Evolutionary conservation across 2,797 vertebrate species (phyloP), one percentile per base, ranked within the genome.

Genomic region (Anableps anableps): DNA sequence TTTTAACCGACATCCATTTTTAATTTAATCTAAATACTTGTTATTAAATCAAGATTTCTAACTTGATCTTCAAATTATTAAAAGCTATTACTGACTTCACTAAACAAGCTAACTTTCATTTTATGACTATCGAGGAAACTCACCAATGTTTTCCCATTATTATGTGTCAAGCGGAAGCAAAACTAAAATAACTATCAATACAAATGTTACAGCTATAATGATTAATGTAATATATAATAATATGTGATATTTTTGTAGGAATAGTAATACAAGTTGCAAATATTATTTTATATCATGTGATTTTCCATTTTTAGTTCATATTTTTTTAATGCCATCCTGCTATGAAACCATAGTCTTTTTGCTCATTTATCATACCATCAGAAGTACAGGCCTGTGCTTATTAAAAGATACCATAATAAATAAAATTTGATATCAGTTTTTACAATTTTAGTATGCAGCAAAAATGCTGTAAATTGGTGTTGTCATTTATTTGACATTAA

Each of bases 381-480:
- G 19, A n/a, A 45, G 38, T 7, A 43, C 26, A 45, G 68, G 26
- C 2, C 1, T 23, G 23, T 71, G 11, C 7, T 29, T 71, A 45
- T 16, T n/a, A n/a, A 43, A 71, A 45, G 2, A 45, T 0, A 1
- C 14, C 11, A n/a, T 45, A 45, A n/a, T 45, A 45, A 2, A 45
- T n/a, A 2, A 23, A 66, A 38, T 68, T 26, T 68, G 9, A 68
- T 26, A 5, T 21, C 10, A 41, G 23, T 41, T 68, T 41, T 9
- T 41, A 26, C 11, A 1, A 68, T 17, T 66, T 23, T 11, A 41
- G 64, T 26, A 53, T 26, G 21, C 2, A 38, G 21, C 21, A 21
- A 10, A 53, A 70, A n/a, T 73, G 17, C 77, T 74, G 17, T 68
- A 23, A 79, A 77, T 29, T 58, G 51, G 5, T 68, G 36, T 21